These are phyloP conservation scores for Oreochromis mossambicus DNA, from an alignment of 2,797 vertebrate species.

Conservation along the genomic window DNA sequence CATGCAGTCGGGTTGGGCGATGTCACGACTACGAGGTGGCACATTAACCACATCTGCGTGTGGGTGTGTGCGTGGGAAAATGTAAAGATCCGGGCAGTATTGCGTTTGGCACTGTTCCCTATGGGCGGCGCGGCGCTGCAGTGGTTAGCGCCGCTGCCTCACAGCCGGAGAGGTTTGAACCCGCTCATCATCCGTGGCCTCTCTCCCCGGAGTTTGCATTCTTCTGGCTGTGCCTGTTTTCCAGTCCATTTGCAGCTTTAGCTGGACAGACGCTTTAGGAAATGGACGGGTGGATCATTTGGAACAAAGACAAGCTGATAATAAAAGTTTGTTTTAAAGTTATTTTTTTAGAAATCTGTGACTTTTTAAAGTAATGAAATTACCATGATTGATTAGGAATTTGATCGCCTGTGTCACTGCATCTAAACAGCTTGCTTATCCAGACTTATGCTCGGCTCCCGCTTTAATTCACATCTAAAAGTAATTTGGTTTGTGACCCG, in stretches of 20 bases:
- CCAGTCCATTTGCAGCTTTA: background rate
- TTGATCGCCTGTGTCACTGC: background rate
- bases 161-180: background rate
- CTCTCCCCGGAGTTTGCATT: background rate
- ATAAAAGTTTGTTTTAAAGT: background rate
- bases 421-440: slow-evolving; percentile 1
- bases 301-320: background rate
- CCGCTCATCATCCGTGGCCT: background rate
- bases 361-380: background rate
- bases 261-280: background rate
- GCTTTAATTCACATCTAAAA: slow-evolving; percentile 35
- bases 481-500: slow-evolving; percentile 41
- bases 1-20: background rate
- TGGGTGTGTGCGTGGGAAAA: background rate
- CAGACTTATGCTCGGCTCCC: background rate
- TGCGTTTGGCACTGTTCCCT: background rate
- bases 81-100: background rate
- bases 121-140: background rate
- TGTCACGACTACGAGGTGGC: background rate
- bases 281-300: background rate
- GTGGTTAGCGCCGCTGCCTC: background rate
- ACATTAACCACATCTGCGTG: background rate
- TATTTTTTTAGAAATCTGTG: background rate
- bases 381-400: background rate
- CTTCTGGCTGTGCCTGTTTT: background rate